Percentiles rank a stretch among this genome's conserved stretches.
phyloP scores from a whole-genome alignment of 2,797 vertebrate genomes.

The Melanotaenia trifasciata region DNA sequence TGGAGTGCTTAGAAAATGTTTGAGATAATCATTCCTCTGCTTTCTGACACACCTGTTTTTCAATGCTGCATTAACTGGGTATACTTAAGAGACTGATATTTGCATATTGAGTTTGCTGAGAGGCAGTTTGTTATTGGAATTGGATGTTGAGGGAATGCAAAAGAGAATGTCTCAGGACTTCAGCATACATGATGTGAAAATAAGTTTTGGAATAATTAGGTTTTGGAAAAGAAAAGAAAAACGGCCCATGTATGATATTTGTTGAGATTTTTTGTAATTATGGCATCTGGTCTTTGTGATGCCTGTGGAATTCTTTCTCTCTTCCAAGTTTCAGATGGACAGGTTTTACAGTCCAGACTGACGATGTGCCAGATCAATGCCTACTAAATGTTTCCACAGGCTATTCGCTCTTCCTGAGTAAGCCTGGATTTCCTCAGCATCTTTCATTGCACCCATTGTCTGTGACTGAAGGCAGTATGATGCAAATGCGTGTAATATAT shows the following conservation, averaged over 20 bases:
- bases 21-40: constrained; percentile 26
- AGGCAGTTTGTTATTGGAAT: constrained; percentile 34
- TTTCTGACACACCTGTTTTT: constrained; percentile 35
- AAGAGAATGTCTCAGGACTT: constrained; percentile 12
- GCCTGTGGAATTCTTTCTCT: constrained; percentile 21
- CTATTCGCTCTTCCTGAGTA: constrained; percentile 46
- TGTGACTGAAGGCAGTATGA: constrained; percentile 73
- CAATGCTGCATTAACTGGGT: constrained; percentile 2
- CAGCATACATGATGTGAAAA: constrained; percentile 6
- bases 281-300: constrained; percentile 35
- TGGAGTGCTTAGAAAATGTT: constrained; percentile 49
- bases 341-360: constrained; percentile 49
- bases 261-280: constrained; percentile 19
- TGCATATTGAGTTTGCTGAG: constrained; percentile 37
- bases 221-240: constrained; percentile 1
- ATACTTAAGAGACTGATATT: constrained; percentile 23
- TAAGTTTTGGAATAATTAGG: background rate
- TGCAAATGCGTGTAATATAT: constrained; percentile 73
- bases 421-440: constrained; percentile 43
- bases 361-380: constrained; percentile 58
- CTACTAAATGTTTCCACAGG: constrained; percentile 42
- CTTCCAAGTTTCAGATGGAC: constrained; percentile 45
- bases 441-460: constrained; percentile 47
- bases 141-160: constrained; percentile 27
- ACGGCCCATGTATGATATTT: constrained; percentile 9